phyloP scores from a whole-genome alignment of 1,140 invertebrate species.

The Centruroides sculpturatus region DNA sequence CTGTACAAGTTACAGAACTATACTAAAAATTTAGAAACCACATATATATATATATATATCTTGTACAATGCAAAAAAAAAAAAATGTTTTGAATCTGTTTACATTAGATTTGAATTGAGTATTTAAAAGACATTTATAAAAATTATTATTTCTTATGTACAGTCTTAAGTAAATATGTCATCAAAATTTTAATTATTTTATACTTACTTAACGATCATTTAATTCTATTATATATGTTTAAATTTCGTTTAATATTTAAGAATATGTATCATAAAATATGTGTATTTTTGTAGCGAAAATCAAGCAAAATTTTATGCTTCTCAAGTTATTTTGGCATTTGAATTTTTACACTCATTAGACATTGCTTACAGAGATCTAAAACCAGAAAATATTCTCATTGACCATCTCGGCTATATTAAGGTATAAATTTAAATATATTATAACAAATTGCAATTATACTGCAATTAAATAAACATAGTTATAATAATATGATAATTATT shows the following conservation, averaged over 20 bases:
- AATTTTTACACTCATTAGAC: slow-evolving; percentile 98
- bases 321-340: slow-evolving; percentile 97
- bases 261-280: not conserved
- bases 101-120: no score
- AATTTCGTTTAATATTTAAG: slow-evolving; percentile 11
- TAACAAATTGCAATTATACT: no score
- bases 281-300: slow-evolving; percentile 7
- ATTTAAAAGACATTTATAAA: no score
- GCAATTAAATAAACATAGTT: no score
- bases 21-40: no score
- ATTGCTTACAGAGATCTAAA: slow-evolving; percentile 98
- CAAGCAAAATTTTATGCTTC: slow-evolving; percentile 83
- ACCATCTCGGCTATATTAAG: slow-evolving; percentile 82
- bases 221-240: slow-evolving; percentile 3
- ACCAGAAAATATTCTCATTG: slow-evolving; percentile 96
- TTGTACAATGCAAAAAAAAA: no score
- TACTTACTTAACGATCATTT: slow-evolving; percentile 3
- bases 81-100: no score
- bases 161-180: no score
- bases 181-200: not conserved
- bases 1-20: no score
- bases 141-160: no score
- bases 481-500: no score
- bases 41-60: no score
- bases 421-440: slow-evolving; percentile 46